A percentile compares a stretch with the other conserved stretches of the same genome.
Evolutionary conservation across 2,888 invertebrate genomes (phyloP).

Genomic region (Deilephila porcellus): DNA sequence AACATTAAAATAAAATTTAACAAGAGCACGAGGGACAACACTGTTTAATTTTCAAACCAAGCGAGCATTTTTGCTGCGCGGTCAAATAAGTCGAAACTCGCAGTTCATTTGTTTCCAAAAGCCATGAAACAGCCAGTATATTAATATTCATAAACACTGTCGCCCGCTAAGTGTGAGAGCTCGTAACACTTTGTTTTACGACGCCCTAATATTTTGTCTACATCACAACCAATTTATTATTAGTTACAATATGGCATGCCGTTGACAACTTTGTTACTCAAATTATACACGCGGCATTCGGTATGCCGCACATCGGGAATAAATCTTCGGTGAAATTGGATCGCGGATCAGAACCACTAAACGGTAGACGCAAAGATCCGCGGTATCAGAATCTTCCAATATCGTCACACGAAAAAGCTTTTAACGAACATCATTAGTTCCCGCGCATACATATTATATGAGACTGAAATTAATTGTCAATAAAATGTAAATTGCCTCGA

Average conservation of each 20-base stretch:
- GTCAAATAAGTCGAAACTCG: slow-evolving; percentile 23
- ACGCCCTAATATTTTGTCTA: slow-evolving; percentile 53
- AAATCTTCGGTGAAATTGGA: slow-evolving; percentile 74
- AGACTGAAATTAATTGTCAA: slow-evolving; percentile 16
- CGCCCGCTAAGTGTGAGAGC: slow-evolving; percentile 46
- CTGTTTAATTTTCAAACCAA: neutral
- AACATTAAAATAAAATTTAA: neutral
- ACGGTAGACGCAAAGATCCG: slow-evolving; percentile 32
- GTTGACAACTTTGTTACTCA: slow-evolving; percentile 44
- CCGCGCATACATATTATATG: slow-evolving; percentile 19
- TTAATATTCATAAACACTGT: slow-evolving; percentile 52
- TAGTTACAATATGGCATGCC: slow-evolving; percentile 52
- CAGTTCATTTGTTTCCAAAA: slow-evolving; percentile 38
- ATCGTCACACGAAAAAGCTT: slow-evolving; percentile 25
- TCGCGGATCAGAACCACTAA: slow-evolving; percentile 57
- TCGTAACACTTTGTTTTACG: slow-evolving; percentile 57
- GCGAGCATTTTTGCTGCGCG: neutral
- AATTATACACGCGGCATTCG: slow-evolving; percentile 64
- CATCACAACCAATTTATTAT: slow-evolving; percentile 58
- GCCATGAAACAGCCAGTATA: slow-evolving; percentile 44
- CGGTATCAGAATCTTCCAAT: slow-evolving; percentile 14
- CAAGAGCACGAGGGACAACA: neutral
- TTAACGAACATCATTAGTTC: slow-evolving; percentile 22
- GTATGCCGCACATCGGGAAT: slow-evolving; percentile 74
- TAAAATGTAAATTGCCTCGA: slow-evolving; percentile 20